Base-by-base conservation (phyloP, 2,888 invertebrate genomes). In the Heliconius hortense region DNA sequence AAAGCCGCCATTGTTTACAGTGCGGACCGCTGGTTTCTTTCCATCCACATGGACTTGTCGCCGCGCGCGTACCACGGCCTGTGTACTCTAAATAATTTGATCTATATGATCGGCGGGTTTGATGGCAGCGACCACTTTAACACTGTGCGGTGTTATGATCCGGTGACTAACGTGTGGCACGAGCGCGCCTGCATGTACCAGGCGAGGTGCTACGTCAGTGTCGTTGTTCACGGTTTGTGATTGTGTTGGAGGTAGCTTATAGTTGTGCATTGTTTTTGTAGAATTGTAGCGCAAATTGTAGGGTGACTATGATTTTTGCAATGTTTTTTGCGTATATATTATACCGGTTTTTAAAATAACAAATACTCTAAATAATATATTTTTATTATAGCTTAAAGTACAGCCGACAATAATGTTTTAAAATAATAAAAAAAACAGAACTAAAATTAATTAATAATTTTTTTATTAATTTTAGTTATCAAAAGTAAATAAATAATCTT, bases 41-140 rank as follows among this genome's bases (percentile, higher is more conserved):
- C 96, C 0, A 94, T 95, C 56, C 95, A 96, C 83, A 96, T 95
- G 85, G 96, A 96, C 83, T 89, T 94, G 0, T 95, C 95, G 0
- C 96, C 96, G 2, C 94, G 97, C 64, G 97, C 97, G 0, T 97
- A 97, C 86, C 97, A 97, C 85, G 97, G 96, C 0, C 90, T 97
- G n/a, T 96, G 97, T 90, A 91, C 95, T 48, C 86, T 97, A 84
- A 95, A 96, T 88, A 95, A 95, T 82, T 87, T 96, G 70, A 95
- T 97, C 83, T 96, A 96, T 89, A 96, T 97, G 91, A 96, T 97
- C 80, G 97, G 97, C 7, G 97, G 97, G 1, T 97, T 96, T 86
- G 97, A 97, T 85, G 97, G 97, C 21, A 95, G 95, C 76, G 95
- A 96, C 79, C 96, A 97, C 81, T 96, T 97, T 85, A 96, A 96